These are phyloP conservation scores for Dasysyrphus tricinctus DNA, from an alignment of 2,888 invertebrate species.

Conservation along the genomic window DNA sequence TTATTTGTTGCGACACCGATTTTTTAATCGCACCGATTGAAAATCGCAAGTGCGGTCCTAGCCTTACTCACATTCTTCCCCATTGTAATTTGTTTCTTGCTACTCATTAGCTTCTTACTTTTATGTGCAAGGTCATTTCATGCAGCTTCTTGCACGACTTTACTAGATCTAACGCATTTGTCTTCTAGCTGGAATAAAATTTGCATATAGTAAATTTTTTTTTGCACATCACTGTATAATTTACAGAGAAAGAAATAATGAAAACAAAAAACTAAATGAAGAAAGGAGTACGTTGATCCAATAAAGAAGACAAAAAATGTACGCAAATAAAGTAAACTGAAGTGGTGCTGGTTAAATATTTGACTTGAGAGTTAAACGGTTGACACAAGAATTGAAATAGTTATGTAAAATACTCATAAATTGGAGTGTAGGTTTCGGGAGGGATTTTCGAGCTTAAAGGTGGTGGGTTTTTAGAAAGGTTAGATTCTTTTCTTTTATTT, in stretches of 20 bases:
- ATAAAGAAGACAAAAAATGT: constrained; percentile 51
- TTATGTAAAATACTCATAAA: constrained; percentile 35
- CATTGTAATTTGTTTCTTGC: no score
- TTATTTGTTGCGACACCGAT: no score
- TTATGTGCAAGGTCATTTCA: no score
- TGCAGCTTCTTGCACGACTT: no score
- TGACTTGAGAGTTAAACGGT: constrained; percentile 50
- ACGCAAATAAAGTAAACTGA: constrained; percentile 55
- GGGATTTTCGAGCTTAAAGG: not conserved
- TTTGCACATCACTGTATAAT: not conserved
- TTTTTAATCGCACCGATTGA: no score
- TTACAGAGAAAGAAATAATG: not conserved
- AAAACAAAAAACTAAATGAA: constrained; percentile 20
- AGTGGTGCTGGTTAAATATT: constrained; percentile 68
- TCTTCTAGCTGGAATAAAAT: no score
- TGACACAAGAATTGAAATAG: constrained; percentile 50
- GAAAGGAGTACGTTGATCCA: constrained; percentile 33
- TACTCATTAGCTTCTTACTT: no score
- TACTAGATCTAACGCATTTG: no score
- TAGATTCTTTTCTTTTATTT: not conserved
- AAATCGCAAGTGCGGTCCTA: no score
- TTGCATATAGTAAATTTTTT: not conserved
- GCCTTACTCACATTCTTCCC: no score
- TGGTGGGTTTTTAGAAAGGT: not conserved
- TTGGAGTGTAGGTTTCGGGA: not conserved